These are phyloP conservation scores for Bactericera cockerelli DNA, from an alignment of 1,140 invertebrate species.

Conservation along the genomic window DNA sequence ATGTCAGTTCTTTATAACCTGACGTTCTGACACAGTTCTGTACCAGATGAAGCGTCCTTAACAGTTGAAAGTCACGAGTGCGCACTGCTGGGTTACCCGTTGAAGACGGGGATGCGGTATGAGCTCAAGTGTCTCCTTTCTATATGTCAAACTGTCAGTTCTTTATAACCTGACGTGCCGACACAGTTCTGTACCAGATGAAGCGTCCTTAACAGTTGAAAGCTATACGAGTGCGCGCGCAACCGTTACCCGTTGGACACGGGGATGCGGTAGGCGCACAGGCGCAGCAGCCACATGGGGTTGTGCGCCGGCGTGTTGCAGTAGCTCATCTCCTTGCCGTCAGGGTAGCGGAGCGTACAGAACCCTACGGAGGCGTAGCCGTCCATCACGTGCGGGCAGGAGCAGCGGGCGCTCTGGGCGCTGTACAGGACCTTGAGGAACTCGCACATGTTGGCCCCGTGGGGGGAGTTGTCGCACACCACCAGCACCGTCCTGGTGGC, in stretches of 20 bases:
- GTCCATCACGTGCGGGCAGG: neutral
- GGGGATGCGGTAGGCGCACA: neutral
- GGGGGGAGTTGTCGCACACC: neutral
- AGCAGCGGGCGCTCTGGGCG: neutral
- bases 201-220: too few relatives aligned
- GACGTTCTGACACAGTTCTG: too few relatives aligned
- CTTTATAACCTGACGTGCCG: too few relatives aligned
- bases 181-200: too few relatives aligned
- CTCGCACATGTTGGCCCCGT: conserved; percentile 4
- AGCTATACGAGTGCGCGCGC: too few relatives aligned
- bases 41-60: too few relatives aligned
- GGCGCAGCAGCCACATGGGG: neutral
- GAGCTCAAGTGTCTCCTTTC: too few relatives aligned
- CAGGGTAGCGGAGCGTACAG: neutral
- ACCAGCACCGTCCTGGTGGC: neutral
- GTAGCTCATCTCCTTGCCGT: conserved; percentile 2
- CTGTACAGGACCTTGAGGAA: neutral
- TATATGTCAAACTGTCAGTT: too few relatives aligned
- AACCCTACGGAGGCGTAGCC: neutral
- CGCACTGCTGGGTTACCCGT: too few relatives aligned
- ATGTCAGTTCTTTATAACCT: too few relatives aligned
- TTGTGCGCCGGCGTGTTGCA: conserved; percentile 1
- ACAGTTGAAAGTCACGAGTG: too few relatives aligned
- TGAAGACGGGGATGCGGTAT: too few relatives aligned
- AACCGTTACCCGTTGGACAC: neutral